Conservation (phyloP, 1,140 invertebrate species). For the Cyphomyrmex costatus region DNA sequence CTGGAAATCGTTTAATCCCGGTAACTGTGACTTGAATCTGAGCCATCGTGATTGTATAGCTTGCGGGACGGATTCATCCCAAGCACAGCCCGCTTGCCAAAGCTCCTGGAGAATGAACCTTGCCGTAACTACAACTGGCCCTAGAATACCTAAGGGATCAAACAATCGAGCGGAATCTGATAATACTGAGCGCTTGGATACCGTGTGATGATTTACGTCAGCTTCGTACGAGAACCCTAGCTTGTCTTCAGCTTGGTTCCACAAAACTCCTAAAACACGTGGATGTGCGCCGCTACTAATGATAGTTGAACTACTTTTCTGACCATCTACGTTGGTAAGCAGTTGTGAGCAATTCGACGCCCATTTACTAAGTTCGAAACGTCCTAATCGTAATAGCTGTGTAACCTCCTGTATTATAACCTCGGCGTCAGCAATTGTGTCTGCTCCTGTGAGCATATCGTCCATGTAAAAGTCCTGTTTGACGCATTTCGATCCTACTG, state of each 20-base stretch:
- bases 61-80: neutral
- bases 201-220: no score
- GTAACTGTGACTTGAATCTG: accelerated
- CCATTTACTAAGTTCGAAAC: neutral
- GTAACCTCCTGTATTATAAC: neutral
- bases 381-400: neutral
- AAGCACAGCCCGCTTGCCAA: neutral
- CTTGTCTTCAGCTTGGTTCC: neutral
- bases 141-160: neutral
- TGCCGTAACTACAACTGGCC: neutral
- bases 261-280: neutral
- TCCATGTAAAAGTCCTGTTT: slow-evolving; percentile 7
- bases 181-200: neutral
- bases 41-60: neutral
- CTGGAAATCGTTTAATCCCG: neutral
- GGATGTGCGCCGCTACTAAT: neutral
- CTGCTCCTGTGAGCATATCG: neutral
- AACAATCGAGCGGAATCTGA: neutral
- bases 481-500: neutral
- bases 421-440: neutral
- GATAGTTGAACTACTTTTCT: neutral
- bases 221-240: neutral
- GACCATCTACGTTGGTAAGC: neutral
- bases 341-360: neutral
- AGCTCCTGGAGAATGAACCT: neutral